phyloP scores from a whole-genome alignment of 1,140 invertebrate species.

The Semibalanus balanoides region DNA sequence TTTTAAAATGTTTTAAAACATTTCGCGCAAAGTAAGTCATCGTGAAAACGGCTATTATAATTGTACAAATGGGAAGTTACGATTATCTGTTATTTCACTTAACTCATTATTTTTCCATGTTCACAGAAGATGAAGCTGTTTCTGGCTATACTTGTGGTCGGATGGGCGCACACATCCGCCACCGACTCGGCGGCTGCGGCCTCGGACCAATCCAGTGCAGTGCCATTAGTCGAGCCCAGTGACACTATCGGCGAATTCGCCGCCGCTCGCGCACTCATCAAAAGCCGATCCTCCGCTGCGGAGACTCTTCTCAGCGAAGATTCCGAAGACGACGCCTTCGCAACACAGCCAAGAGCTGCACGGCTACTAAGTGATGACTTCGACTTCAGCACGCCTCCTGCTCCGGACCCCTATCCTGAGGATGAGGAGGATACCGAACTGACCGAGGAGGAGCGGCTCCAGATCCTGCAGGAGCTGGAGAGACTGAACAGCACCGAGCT shows the following conservation, averaged over 20 bases:
- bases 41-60: too few relatives aligned
- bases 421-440: background rate
- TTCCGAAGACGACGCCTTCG: too few relatives aligned
- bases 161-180: background rate
- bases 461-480: conserved; percentile 1
- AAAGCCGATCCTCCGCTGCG: background rate
- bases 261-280: background rate
- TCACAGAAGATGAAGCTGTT: background rate
- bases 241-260: background rate
- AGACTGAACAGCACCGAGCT: conserved; percentile 2
- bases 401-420: background rate
- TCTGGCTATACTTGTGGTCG: background rate
- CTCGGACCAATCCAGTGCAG: background rate
- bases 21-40: too few relatives aligned
- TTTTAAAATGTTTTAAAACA: too few relatives aligned
- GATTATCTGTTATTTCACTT: too few relatives aligned
- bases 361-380: too few relatives aligned
- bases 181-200: background rate
- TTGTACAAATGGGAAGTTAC: too few relatives aligned
- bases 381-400: too few relatives aligned
- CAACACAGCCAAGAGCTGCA: too few relatives aligned
- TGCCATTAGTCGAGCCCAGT: background rate
- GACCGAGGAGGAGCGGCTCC: background rate
- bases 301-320: too few relatives aligned
- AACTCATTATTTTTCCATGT: too few relatives aligned